phyloP scores from a whole-genome alignment of 2,113 vertebrate genomes.

The Syngnathus scovelli region DNA sequence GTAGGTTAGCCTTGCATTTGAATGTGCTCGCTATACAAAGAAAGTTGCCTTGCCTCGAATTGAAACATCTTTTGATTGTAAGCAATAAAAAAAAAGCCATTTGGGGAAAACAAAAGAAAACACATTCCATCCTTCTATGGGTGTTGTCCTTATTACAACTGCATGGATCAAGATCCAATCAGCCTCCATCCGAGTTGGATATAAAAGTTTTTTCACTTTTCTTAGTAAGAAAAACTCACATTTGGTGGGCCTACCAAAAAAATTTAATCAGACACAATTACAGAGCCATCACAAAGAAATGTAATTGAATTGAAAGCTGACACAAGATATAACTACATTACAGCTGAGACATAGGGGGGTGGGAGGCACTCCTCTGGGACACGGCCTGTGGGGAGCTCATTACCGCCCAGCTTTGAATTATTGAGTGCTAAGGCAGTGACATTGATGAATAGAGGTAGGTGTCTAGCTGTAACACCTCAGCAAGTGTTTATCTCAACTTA shows the following conservation, averaged over 20 bases:
- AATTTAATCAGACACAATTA: constrained; percentile 75
- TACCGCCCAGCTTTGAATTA: constrained; percentile 70
- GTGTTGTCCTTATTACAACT: background rate
- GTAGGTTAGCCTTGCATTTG: background rate
- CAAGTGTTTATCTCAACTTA: constrained; percentile 71
- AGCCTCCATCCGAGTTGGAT: background rate
- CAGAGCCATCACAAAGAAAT: constrained; percentile 74
- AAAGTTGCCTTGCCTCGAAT: background rate
- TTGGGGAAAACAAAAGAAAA: background rate
- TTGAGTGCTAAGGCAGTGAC: constrained; percentile 64
- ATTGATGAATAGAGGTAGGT: constrained; percentile 49
- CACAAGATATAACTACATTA: constrained; percentile 76
- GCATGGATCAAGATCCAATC: background rate
- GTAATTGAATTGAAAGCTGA: constrained; percentile 78
- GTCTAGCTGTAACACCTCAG: constrained; percentile 60
- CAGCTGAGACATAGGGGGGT: constrained; percentile 56
- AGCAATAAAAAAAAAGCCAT: background rate
- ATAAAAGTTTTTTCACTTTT: background rate
- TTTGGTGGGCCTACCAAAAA: constrained; percentile 66
- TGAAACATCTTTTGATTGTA: background rate
- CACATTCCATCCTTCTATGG: background rate
- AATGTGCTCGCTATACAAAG: background rate
- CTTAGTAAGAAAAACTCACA: constrained; percentile 56
- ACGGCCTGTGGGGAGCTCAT: constrained; percentile 69
- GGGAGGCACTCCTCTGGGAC: constrained; percentile 52